Base-by-base conservation (phyloP, 2,888 invertebrate species). In the Caenorhabditis sp. region DNA sequence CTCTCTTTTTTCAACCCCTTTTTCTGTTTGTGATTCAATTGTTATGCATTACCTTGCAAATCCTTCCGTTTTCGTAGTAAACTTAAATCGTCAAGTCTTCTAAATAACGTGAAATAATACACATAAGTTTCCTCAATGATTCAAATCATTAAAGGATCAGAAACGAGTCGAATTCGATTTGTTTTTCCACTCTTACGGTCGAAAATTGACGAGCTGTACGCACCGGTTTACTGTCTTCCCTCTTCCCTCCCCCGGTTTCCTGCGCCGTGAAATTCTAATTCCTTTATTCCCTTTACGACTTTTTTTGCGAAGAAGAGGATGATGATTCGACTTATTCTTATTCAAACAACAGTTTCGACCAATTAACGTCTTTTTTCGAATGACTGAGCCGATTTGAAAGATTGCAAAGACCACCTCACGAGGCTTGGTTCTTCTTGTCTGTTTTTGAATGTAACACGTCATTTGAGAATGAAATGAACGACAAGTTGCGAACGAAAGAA, bases 151-250 rank as follows among this genome's bases (percentile, higher is more conserved):
- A 81, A 76, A 71, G 81, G 81, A 81, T 81, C 77, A 82, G 77
- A 82, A 77, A 78, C 77, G 65, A 77, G 82, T 77, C 70, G 77
- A 82, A 82, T 77, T 82, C 56, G 77, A 82, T 82, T 82, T 82
- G 69, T 77, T 77, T 69, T 77, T 62, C 77, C 47, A n/a, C n/a
- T 47, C n/a, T n/a, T 18, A 69, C 26, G 24, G 35, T 37, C 50
- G 62, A 26, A 53, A 68, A 68, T 67, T 67, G 55, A 9, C 71
- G 71, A 77, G 77, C 77, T 58, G 55, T 58, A 56, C 35, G 64
- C 70, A n/a, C n/a, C n/a, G n/a, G 78, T 78, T 78, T 78, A 70
- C 70, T 37, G 56, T 65, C 56, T 32, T 32, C 5, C 32, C 5
- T 9, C 70, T 37, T 47, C 58, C 56, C 9, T 32, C 5, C 32